Conservation (phyloP, 2,797 vertebrate genomes). For the Anas flavirostris region DNA sequence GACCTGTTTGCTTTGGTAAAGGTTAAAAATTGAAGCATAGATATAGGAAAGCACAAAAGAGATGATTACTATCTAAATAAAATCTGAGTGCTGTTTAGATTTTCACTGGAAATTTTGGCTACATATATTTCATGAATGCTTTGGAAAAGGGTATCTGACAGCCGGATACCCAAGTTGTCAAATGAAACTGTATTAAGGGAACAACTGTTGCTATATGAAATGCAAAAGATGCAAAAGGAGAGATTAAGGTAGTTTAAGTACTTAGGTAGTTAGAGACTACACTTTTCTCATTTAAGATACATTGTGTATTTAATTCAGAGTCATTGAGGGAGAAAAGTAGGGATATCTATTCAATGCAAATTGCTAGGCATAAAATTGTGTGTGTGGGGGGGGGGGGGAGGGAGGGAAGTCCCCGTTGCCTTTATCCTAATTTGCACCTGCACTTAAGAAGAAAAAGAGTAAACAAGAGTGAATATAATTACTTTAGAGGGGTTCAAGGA, state of each 20-base stretch:
- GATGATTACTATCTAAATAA: neutral
- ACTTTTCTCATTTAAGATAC: slow-evolving; percentile 42
- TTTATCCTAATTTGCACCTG: slow-evolving; percentile 66
- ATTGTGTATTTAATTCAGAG: slow-evolving; percentile 21
- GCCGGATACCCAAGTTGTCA: neutral
- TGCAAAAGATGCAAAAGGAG: neutral
- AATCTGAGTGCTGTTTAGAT: neutral
- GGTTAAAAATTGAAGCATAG: neutral
- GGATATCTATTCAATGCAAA: slow-evolving; percentile 37
- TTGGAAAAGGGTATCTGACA: neutral
- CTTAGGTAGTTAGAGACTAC: slow-evolving; percentile 19
- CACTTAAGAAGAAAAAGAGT: slow-evolving; percentile 21
- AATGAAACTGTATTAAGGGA: neutral
- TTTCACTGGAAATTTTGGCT: neutral
- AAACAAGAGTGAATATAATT: slow-evolving; percentile 10
- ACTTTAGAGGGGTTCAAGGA: slow-evolving; percentile 18
- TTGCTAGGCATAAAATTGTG: slow-evolving; percentile 9
- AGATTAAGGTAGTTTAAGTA: slow-evolving; percentile 24
- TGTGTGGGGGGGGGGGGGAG: too few species aligned
- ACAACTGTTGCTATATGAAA: neutral
- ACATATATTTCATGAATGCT: neutral
- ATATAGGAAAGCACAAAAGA: neutral
- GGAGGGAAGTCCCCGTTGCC: neutral
- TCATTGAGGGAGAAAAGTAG: neutral
- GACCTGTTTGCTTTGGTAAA: neutral